Evolutionary conservation across 2,888 invertebrate genomes (phyloP), one percentile per base, ranked within the genome.

Genomic region (Margaritifera margaritifera): DNA sequence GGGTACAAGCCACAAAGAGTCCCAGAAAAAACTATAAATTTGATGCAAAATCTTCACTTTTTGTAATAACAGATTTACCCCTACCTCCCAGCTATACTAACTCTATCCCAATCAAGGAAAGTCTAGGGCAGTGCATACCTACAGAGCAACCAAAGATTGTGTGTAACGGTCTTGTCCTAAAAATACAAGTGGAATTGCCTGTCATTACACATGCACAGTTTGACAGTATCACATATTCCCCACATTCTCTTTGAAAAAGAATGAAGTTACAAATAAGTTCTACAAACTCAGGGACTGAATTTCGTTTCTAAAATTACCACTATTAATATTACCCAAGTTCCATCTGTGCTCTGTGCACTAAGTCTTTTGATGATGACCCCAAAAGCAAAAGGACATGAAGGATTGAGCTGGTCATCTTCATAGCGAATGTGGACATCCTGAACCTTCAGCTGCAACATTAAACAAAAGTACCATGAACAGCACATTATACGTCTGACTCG

Each of bases 351-450:
- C 91, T 98, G 96, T 24, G 96, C 96, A 77, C 94, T 94, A 74
- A 99, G 92, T 71, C 83, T 84, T 85, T 95, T 95, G 83, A 97
- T 94, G 69, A 94, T 94, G 56, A 99, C 91, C 19, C 99, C 99
- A 90, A 95, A 94, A 55, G 96, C 95, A 90, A 98, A 94, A 52
- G 93, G 92, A 78, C 91, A 91, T 61, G 92, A 91, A 25, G 93
- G 92, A 76, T 94, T 92, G 20, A 95, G 94, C 22, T 93, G 90
- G 56, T 93, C 92, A 91, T 99, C 98, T 91, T 99, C 99, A 90
- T 96, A 99, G 6, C 99, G 94, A 72, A 99, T 93, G 90, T 99
- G 99, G 22, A 99, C 97, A 91, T 98, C 96, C 84, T 94, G 94
- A 72, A 99, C 93, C 89, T 95, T 96, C 61, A 99, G 90, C 94